Evolutionary conservation across 2,888 invertebrate genomes (phyloP).

Genomic region (Brachypterus glaber): DNA sequence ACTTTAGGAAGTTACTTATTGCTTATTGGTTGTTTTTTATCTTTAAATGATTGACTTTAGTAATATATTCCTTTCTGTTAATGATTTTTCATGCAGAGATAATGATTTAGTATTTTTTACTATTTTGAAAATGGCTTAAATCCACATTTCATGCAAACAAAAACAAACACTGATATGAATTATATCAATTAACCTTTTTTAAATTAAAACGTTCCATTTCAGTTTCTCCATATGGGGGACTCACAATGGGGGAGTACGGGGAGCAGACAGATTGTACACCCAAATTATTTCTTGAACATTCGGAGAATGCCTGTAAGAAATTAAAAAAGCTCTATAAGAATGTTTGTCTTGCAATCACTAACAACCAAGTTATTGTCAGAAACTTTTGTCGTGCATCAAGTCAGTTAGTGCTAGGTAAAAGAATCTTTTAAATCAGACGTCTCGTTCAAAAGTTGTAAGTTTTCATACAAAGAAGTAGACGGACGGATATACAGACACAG

Average conservation of each 20-base stretch:
- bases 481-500: no score
- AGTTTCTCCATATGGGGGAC: conserved; percentile 35
- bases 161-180: background rate
- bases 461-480: no score
- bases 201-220: conserved; percentile 32
- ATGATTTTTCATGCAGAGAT: conserved; percentile 10
- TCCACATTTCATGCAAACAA: conserved; percentile 8
- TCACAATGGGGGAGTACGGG: conserved; percentile 41
- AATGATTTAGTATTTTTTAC: conserved; percentile 3
- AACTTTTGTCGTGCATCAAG: no score
- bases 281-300: conserved; percentile 49
- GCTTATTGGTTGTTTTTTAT: background rate
- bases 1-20: no score
- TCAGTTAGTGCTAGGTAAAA: no score
- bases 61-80: conserved; percentile 9
- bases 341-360: background rate
- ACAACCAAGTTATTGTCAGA: no score
- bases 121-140: conserved; percentile 3
- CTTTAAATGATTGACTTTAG: background rate
- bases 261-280: conserved; percentile 41
- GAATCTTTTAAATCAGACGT: no score
- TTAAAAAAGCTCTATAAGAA: conserved; percentile 4
- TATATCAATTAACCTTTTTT: conserved; percentile 31
- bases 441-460: no score
- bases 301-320: conserved; percentile 48